Base-by-base conservation (phyloP, 2,888 invertebrate species). In the Mythimna vitellina region DNA sequence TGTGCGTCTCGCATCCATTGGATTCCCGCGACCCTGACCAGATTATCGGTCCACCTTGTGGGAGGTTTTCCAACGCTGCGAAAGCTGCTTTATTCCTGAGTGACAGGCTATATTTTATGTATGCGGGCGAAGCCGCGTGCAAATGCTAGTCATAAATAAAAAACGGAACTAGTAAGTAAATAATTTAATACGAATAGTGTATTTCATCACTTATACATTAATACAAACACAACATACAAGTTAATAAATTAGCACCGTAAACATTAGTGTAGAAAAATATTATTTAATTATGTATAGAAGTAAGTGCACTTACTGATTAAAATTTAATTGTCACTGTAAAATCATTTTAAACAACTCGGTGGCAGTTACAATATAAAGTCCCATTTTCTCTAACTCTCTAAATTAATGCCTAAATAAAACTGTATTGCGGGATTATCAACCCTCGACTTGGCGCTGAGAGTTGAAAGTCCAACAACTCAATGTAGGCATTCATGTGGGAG, bases 161-260 rank as follows among this genome's bases (percentile, higher is more conserved):
- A 82, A 66, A 75, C 71, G 22, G 69, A 76, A 76, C 61, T 80
- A 85, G 89, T 92, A 91, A 92, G 90, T 90, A 86, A 87, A 87
- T 90, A 88, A 80, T 89, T 89, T 90, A 87, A 84, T 89, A 86
- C 76, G 70, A 80, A 86, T 67, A 73, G 81, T 81, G 81, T 84
- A 85, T 79, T 72, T 84, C 70, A 78, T 82, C 81, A 78, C 84
- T 83, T 84, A 76, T 81, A 85, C 66, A 83, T 84, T 84, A 81
- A 78, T 82, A 86, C 82, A 84, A 86, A 70, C 80, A 85, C 81
- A 86, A 82, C 81, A 83, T 81, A 79, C 65, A 83, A 67, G 65
- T 81, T 82, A 81, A 82, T 75, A 69, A 72, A 79, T 77, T 87
- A 89, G 87, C 86, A 88, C 88, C 88, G 10, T n/a, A 57, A 46